Evolutionary conservation across 2,888 invertebrate genomes (phyloP), one percentile per base, ranked within the genome.

Genomic region (Apodemia zela): DNA sequence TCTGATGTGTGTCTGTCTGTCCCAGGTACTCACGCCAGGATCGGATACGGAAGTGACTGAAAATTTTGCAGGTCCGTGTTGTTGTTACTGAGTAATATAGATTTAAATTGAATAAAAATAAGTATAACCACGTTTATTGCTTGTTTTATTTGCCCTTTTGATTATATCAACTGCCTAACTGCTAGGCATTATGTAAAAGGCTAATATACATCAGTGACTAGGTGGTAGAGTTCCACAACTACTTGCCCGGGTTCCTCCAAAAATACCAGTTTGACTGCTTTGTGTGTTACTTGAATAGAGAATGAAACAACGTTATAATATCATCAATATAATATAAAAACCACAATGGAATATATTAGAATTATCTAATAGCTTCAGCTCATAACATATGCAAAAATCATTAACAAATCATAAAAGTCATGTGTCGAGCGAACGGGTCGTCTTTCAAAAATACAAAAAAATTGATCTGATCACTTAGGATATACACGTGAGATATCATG

Each of bases 11-110:
- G 33, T 33, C 8, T 33, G 33, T 33, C 8, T 8, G 8, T 8
- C 57, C 49, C 62, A 42, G 45, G 63, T 67, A 66, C 54, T 54
- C 51, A 58, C 57, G 62, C 67, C 66, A 60, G 58, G 51, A 64
- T 51, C 18, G 51, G 18, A 51, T 18, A 51, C 51, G 51, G 21
- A 73, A 75, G 82, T 80, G 83, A 72, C 72, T 75, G 85, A 82
- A 83, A 85, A 85, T 85, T 85, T 85, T 85, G 86, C 82, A 85
- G 86, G 68, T 61, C 54, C 81, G 78, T 62, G 63, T 67, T 67
- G 38, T 38, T 38, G 63, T 66, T 67, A 69, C 51, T 51, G 51
- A 51, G 21, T 54, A 54, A 54, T n/a, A 69, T 72, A 68, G 70
- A 63, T 72, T 66, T 70, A 69, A 76, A 79, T 73, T 74, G 69